Percentiles rank a stretch among this genome's conserved stretches.
phyloP scores from a whole-genome alignment of 2,888 invertebrate species.

The Pandemis corylana region DNA sequence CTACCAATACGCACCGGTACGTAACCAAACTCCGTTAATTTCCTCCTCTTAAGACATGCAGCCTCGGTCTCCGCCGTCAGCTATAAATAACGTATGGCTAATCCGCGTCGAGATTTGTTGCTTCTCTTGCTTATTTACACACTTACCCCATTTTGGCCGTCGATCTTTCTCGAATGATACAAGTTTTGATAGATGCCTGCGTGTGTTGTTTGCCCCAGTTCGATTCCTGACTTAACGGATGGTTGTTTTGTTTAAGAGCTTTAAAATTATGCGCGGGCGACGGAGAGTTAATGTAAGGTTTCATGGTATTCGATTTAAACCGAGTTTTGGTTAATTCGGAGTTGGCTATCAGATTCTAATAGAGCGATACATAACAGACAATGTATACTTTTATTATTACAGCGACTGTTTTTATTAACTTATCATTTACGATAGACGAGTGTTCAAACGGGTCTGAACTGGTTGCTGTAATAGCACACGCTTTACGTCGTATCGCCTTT shows the following conservation, averaged over 20 bases:
- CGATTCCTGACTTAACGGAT: constrained; percentile 4
- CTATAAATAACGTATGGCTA: constrained; percentile 80
- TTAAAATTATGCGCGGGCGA: not conserved
- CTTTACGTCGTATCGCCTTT: constrained; percentile 24
- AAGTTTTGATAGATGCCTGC: constrained; percentile 38
- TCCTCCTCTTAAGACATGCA: constrained; percentile 3
- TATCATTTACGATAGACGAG: not conserved
- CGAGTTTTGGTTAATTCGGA: no score
- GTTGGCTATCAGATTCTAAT: no score
- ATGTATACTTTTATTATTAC: not conserved
- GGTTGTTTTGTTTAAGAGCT: not conserved
- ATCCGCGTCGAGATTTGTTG: constrained; percentile 82
- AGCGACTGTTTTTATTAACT: not conserved
- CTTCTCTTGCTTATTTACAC: constrained; percentile 74
- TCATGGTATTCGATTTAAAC: no score
- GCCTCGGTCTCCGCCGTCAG: constrained; percentile 53
- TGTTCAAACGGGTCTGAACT: not conserved
- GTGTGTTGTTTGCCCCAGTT: constrained; percentile 32
- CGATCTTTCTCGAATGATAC: constrained; percentile 29
- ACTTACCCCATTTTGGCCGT: constrained; percentile 43
- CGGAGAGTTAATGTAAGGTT: not conserved
- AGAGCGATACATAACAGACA: no score
- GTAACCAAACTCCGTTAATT: constrained; percentile 5
- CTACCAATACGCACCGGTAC: not conserved
- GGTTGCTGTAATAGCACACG: constrained; percentile 14